A percentile compares a stretch with the other conserved stretches of the same genome.
These are phyloP conservation scores for Poeciliopsis presidionis DNA, from an alignment of 2,797 vertebrate species.

Conservation along the genomic window DNA sequence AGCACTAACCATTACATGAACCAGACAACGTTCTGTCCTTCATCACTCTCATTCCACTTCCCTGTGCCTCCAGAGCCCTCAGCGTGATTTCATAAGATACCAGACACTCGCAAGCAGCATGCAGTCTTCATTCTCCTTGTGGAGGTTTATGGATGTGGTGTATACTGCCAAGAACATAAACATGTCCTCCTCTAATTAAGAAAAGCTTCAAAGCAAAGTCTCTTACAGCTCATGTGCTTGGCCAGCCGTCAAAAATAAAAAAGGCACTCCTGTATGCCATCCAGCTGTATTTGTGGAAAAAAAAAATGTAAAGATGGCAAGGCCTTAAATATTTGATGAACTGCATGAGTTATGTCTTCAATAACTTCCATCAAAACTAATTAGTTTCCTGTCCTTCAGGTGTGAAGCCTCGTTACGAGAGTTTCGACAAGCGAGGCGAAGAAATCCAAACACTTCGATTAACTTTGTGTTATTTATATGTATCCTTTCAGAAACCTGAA, in stretches of 20 bases:
- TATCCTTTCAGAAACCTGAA: not conserved
- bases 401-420: conserved; percentile 29
- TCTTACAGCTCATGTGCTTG: conserved; percentile 14
- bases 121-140: conserved; percentile 25
- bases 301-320: not conserved
- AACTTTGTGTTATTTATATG: not conserved
- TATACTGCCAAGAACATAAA: conserved; percentile 46
- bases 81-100: conserved; percentile 46
- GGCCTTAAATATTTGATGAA: conserved; percentile 57
- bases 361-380: conserved; percentile 57
- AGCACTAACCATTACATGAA: not conserved
- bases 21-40: conserved; percentile 23
- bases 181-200: conserved; percentile 28
- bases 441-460: conserved; percentile 2
- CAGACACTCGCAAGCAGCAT: conserved; percentile 16
- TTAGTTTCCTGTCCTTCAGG: conserved; percentile 59
- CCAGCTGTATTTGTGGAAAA: conserved; percentile 31
- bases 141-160: conserved; percentile 32
- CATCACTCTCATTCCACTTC: conserved; percentile 20
- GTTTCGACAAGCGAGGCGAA: not conserved
- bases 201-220: conserved; percentile 7
- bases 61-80: conserved; percentile 4
- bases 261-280: conserved; percentile 27
- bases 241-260: conserved; percentile 28
- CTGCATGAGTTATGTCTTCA: conserved; percentile 47